A percentile compares a stretch with the other conserved stretches of the same genome.
Evolutionary conservation across 2,797 vertebrate genomes (phyloP).

Genomic region (Lutjanus argentimaculatus): DNA sequence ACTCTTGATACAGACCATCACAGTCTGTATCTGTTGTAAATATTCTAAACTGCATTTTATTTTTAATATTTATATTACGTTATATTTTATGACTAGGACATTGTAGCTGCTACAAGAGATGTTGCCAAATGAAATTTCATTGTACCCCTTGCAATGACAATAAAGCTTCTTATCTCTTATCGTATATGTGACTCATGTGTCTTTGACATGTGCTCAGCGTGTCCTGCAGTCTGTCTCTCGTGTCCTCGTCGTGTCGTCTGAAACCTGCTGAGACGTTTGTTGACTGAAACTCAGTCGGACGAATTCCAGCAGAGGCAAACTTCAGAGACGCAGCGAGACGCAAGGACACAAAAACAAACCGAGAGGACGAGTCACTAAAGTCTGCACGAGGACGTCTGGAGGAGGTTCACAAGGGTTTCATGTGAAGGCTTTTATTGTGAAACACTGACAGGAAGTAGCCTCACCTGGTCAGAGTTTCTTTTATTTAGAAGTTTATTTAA

Average conservation of each 20-base stretch:
- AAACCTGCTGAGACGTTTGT: constrained; percentile 59
- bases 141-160: no score
- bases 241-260: background rate
- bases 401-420: no score
- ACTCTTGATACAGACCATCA: no score
- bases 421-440: constrained; percentile 5
- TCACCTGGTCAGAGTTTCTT: background rate
- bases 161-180: no score
- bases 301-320: constrained; percentile 40
- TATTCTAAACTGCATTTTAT: no score
- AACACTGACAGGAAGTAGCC: background rate
- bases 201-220: background rate
- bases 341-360: constrained; percentile 46
- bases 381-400: constrained; percentile 5
- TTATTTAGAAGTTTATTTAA: background rate
- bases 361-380: background rate
- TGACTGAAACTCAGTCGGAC: constrained; percentile 42
- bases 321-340: constrained; percentile 40
- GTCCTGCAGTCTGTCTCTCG: background rate
- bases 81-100: no score
- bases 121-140: no score
- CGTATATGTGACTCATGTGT: background rate
- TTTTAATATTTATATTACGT: no score
- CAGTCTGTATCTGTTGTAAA: no score
- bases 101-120: no score